Evolutionary conservation across 2,797 vertebrate genomes (phyloP).

Genomic region (Trichosurus vulpecula): DNA sequence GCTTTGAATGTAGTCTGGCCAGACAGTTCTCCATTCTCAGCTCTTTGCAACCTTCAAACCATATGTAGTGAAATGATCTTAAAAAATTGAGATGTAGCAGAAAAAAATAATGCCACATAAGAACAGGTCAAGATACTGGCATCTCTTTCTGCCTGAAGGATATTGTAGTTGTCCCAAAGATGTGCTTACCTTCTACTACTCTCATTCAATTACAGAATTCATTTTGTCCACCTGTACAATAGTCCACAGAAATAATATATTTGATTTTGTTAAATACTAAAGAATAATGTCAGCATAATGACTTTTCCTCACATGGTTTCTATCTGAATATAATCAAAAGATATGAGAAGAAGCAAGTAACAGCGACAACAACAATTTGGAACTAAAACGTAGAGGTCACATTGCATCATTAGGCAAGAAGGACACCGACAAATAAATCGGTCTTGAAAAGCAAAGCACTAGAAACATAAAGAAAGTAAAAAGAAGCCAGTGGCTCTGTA

Average conservation of each 20-base stretch:
- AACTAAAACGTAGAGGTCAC: not conserved
- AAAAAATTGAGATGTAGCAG: not conserved
- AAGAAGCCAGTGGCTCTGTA: not conserved
- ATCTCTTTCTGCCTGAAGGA: not conserved
- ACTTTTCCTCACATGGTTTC: not conserved
- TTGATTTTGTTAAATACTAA: not conserved
- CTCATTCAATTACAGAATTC: not conserved
- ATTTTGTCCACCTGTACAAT: not conserved
- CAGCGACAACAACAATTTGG: not conserved
- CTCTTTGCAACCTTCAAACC: not conserved
- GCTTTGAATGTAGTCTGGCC: not conserved
- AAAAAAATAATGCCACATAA: not conserved
- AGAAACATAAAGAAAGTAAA: not conserved
- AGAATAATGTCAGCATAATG: not conserved
- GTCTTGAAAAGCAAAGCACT: not conserved
- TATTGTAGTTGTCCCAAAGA: not conserved
- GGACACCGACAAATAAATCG: not conserved
- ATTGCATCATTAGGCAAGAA: not conserved
- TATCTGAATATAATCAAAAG: not conserved
- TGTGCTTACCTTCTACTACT: not conserved
- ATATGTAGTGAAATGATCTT: not conserved
- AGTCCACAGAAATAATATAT: not conserved
- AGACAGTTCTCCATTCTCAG: not conserved
- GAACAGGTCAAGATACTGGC: not conserved
- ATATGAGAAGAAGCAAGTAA: not conserved